Conservation (phyloP, 2,113 vertebrate species). For the Ctenodactylus gundi region DNA sequence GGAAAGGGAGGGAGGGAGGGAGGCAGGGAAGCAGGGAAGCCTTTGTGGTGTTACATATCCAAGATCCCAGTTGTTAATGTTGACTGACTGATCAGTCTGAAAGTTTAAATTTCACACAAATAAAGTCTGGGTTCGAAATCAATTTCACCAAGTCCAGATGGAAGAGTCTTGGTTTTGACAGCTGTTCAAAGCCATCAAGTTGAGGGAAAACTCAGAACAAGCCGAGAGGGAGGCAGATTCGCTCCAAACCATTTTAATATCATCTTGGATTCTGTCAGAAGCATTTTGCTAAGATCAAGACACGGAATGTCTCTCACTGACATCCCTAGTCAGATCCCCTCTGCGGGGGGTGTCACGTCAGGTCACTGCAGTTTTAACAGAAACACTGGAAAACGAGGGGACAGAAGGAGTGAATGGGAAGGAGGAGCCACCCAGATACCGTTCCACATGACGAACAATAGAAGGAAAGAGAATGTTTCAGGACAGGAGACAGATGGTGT, state of each 20-base stretch:
- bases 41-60: not conserved
- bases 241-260: slow-evolving; percentile 8
- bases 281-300: slow-evolving; percentile 41
- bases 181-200: not conserved
- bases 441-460: not conserved
- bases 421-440: not conserved
- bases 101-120: slow-evolving; percentile 23
- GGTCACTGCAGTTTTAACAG: not conserved
- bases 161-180: not conserved
- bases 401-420: not conserved
- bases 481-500: not conserved
- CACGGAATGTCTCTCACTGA: not conserved
- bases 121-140: not conserved
- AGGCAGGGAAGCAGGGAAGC: too few species aligned
- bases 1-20: too few species aligned
- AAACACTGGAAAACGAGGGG: not conserved
- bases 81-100: not conserved
- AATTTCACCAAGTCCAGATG: not conserved
- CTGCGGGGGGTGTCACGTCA: not conserved
- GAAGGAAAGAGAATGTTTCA: not conserved
- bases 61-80: slow-evolving; percentile 4
- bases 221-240: not conserved
- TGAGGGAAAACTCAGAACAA: not conserved
- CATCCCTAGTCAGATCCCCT: not conserved
- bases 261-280: slow-evolving; percentile 24